Conservation (phyloP, 1,140 invertebrate genomes). For the Rhagoletis zephyria region DNA sequence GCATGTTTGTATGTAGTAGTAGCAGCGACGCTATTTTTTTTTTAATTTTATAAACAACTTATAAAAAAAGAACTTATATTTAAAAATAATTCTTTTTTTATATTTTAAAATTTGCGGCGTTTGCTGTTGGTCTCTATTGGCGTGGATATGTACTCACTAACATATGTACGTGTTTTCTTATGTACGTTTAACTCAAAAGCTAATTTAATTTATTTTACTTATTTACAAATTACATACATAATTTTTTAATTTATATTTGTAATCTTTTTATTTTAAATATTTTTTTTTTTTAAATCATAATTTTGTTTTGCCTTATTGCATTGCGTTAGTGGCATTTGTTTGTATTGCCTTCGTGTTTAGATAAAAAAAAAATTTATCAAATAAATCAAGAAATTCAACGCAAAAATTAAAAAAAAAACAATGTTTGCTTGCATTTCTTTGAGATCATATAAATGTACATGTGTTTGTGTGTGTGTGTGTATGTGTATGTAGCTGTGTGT, state of each 20-base stretch:
- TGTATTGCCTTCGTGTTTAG: conserved; percentile 54
- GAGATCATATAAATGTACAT: conserved; percentile 72
- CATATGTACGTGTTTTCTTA: neutral
- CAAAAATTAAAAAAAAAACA: conserved; percentile 58
- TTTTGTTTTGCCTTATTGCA: conserved; percentile 33
- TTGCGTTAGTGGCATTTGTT: conserved; percentile 19
- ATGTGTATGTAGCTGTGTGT: conserved; percentile 58
- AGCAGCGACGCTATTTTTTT: neutral
- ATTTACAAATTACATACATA: conserved; percentile 54
- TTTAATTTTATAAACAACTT: neutral
- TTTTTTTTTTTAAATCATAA: conserved; percentile 20
- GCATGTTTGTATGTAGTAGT: neutral
- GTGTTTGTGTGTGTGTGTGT: conserved; percentile 63
- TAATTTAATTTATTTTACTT: conserved; percentile 63
- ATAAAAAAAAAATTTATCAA: conserved; percentile 57
- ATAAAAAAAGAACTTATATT: conserved; percentile 17
- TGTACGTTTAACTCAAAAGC: conserved; percentile 44
- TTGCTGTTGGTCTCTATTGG: conserved; percentile 45
- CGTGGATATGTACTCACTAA: conserved; percentile 21
- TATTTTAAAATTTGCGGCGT: conserved; percentile 16
- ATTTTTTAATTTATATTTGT: conserved; percentile 57
- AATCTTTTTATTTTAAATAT: conserved; percentile 57
- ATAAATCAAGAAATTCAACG: conserved; percentile 54
- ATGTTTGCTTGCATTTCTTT: conserved; percentile 71
- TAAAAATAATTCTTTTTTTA: conserved; percentile 30